Conservation (phyloP, 2,113 vertebrate species). For the Pteropus alecto region DNA sequence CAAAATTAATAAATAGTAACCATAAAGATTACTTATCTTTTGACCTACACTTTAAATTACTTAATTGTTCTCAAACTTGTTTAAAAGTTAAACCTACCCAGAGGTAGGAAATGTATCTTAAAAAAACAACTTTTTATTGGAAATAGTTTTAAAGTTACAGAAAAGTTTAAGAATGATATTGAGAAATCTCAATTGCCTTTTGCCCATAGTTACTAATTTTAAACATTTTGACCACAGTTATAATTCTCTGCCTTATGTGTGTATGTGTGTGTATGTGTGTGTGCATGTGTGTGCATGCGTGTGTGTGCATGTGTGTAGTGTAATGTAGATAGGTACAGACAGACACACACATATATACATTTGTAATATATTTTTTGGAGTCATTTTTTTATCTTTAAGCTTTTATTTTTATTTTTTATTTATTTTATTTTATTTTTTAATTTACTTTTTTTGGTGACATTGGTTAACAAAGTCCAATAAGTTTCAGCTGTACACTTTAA, state of each 20-base stretch:
- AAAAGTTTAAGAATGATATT: background rate
- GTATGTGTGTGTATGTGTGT: background rate
- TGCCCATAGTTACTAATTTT: background rate
- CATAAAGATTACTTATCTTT: background rate
- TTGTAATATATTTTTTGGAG: background rate
- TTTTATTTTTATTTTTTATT: too few species aligned
- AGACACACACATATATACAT: background rate
- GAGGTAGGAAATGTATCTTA: background rate
- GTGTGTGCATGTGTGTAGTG: background rate
- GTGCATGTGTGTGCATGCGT: background rate
- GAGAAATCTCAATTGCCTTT: background rate
- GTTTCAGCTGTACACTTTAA: too few species aligned
- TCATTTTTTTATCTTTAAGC: background rate
- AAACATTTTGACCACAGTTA: background rate
- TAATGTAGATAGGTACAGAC: background rate
- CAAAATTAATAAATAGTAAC: conserved; percentile 8
- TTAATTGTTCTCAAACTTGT: background rate
- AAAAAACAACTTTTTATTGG: background rate
- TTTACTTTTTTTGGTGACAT: too few species aligned
- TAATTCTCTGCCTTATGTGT: background rate
- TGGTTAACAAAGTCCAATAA: too few species aligned
- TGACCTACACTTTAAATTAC: background rate
- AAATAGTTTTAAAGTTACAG: background rate
- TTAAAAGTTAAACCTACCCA: conserved; percentile 18
- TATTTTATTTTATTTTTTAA: too few species aligned